These are phyloP conservation scores for Micromussa lordhowensis DNA, from an alignment of 92 coral and sea anemone species.

Conservation along the genomic window DNA sequence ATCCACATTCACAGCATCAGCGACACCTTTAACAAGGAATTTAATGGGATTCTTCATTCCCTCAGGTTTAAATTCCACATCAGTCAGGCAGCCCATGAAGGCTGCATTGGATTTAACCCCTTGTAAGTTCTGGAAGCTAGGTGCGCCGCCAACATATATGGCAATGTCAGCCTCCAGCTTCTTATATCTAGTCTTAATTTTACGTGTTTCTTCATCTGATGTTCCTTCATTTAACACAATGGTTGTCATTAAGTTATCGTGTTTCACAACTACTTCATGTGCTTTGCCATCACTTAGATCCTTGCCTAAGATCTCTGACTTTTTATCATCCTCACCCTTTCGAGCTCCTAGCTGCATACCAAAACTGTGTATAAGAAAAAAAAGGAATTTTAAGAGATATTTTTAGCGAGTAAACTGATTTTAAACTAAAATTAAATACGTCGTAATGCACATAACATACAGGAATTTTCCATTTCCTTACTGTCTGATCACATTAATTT, in stretches of 20 bases:
- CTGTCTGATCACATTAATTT: too few species aligned
- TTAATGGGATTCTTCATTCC: not conserved
- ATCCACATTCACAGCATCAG: slow-evolving; percentile 45
- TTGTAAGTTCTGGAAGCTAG: slow-evolving; percentile 35
- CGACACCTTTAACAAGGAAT: slow-evolving; percentile 29
- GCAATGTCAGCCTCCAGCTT: slow-evolving; percentile 64
- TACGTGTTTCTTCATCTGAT: slow-evolving; percentile 32
- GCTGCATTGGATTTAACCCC: slow-evolving; percentile 67
- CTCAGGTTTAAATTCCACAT: slow-evolving; percentile 35
- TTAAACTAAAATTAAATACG: too few species aligned
- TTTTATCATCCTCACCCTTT: slow-evolving; percentile 43
- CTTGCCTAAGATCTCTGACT: slow-evolving; percentile 71
- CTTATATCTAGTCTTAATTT: slow-evolving; percentile 52
- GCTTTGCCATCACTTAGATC: slow-evolving; percentile 69
- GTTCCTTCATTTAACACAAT: slow-evolving; percentile 57
- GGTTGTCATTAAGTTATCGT: slow-evolving; percentile 29
- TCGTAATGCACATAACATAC: too few species aligned
- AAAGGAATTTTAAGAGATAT: not conserved
- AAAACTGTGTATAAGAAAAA: slow-evolving; percentile 42
- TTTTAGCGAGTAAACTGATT: too few species aligned
- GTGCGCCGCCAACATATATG: slow-evolving; percentile 77
- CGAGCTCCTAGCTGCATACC: slow-evolving; percentile 69
- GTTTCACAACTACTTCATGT: slow-evolving; percentile 63
- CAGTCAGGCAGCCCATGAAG: slow-evolving; percentile 75
- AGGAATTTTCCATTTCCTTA: too few species aligned